A percentile compares a stretch with the other conserved stretches of the same genome.
Evolutionary conservation across 2,797 vertebrate genomes (phyloP).

Genomic region (Simalia tracyae): DNA sequence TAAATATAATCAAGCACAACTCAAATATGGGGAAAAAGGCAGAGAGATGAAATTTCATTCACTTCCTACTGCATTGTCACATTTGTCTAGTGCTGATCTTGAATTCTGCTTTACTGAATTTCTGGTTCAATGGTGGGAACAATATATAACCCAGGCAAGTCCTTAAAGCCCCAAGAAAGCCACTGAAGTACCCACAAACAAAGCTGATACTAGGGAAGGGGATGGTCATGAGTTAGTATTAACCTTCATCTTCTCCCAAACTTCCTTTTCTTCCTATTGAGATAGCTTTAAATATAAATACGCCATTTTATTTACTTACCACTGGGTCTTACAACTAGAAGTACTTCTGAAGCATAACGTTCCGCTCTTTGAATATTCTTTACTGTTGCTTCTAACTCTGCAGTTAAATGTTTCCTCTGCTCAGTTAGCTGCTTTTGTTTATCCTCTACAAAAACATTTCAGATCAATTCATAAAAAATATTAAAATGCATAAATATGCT

Average conservation of each 20-base stretch:
- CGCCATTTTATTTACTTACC: slow-evolving; percentile 7
- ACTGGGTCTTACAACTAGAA: background rate
- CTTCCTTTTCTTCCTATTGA: background rate
- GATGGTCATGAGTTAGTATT: background rate
- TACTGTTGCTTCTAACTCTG: slow-evolving; percentile 8
- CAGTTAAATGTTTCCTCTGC: slow-evolving; percentile 4
- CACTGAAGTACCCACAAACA: background rate
- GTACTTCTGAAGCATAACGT: background rate
- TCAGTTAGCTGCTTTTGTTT: slow-evolving; percentile 5
- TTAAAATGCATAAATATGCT: background rate
- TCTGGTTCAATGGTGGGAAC: background rate
- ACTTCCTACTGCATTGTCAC: background rate
- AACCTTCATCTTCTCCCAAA: background rate
- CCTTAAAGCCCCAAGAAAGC: background rate
- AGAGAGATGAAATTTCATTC: background rate
- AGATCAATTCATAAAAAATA: background rate
- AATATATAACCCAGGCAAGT: background rate
- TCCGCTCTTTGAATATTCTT: background rate
- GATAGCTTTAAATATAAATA: background rate
- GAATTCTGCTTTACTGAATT: background rate
- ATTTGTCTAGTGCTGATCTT: background rate
- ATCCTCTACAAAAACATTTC: slow-evolving; percentile 13
- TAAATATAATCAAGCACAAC: background rate
- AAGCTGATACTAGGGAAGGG: background rate
- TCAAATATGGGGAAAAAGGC: too few relatives aligned